Percentiles rank a stretch among this genome's conserved stretches.
phyloP scores from a whole-genome alignment of 1,140 invertebrate species.

The Laodelphax striatellus region DNA sequence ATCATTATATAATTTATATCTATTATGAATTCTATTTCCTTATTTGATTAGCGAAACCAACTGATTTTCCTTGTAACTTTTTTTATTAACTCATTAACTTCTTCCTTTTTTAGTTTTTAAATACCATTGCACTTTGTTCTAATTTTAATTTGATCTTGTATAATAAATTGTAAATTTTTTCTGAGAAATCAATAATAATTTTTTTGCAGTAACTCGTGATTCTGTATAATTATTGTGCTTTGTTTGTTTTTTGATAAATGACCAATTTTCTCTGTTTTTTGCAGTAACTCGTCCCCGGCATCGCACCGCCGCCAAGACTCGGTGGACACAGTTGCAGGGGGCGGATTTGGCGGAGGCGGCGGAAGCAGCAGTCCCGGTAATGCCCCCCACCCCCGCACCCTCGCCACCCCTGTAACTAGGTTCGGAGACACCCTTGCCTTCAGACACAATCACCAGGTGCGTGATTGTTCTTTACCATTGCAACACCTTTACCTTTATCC shows the following conservation, averaged over 20 bases:
- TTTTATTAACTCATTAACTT: no score
- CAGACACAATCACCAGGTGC: conserved; percentile 29
- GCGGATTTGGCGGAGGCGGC: conserved; percentile 22
- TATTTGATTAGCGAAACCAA: no score
- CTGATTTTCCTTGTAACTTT: no score
- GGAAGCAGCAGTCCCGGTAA: conserved; percentile 28
- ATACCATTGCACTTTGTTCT: no score
- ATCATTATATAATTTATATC: no score
- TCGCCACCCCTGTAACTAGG: conserved; percentile 19
- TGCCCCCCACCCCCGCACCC: conserved; percentile 19
- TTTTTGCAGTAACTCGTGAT: no score
- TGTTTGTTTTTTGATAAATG: background rate
- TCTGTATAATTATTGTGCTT: no score
- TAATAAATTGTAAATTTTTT: no score
- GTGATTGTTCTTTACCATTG: background rate
- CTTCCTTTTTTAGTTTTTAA: no score
- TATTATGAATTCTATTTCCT: no score
- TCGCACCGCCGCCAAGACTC: conserved; percentile 21
- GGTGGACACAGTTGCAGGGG: conserved; percentile 17
- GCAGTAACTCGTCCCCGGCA: conserved; percentile 21
- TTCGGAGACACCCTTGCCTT: conserved; percentile 28
- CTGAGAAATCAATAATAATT: no score
- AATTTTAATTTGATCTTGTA: no score
- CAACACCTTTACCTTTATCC: background rate
- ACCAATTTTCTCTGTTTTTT: background rate